Evolutionary conservation across 2,797 vertebrate species (phyloP).

Genomic region (Scarus forsteni): DNA sequence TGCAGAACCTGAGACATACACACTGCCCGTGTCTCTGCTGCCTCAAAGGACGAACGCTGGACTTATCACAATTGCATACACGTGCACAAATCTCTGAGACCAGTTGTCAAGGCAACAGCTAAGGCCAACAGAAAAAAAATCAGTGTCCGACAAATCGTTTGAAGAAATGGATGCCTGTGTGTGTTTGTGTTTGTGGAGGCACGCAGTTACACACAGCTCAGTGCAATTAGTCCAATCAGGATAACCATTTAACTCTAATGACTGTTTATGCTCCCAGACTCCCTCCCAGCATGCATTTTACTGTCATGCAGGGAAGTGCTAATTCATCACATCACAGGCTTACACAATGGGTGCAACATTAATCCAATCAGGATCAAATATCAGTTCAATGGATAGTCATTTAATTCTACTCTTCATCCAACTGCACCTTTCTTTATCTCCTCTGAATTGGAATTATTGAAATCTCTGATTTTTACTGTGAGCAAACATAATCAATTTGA

Average conservation of each 20-base stretch:
- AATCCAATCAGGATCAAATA: conserved; percentile 26
- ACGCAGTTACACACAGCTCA: conserved; percentile 44
- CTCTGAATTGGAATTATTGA: neutral
- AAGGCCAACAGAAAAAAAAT: conserved; percentile 19
- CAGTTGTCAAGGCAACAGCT: conserved; percentile 79
- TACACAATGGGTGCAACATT: neutral
- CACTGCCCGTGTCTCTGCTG: conserved; percentile 24
- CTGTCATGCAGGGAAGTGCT: conserved; percentile 30
- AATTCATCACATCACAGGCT: conserved; percentile 32
- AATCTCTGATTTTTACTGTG: neutral
- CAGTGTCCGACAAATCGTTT: neutral
- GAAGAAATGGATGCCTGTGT: conserved; percentile 17
- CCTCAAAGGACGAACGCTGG: conserved; percentile 33
- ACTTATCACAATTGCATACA: conserved; percentile 60
- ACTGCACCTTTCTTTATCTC: neutral
- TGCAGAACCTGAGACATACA: conserved; percentile 14
- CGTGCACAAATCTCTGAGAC: conserved; percentile 51
- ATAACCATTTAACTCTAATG: conserved; percentile 72
- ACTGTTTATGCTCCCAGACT: conserved; percentile 64
- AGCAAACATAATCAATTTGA: too few relatives aligned
- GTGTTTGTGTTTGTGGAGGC: conserved; percentile 7
- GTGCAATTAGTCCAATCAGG: conserved; percentile 56
- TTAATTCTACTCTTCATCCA: conserved; percentile 14
- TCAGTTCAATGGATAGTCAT: neutral
- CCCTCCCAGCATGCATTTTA: conserved; percentile 50